phyloP scores from a whole-genome alignment of 2,113 vertebrate genomes.

The Donacobius atricapilla region DNA sequence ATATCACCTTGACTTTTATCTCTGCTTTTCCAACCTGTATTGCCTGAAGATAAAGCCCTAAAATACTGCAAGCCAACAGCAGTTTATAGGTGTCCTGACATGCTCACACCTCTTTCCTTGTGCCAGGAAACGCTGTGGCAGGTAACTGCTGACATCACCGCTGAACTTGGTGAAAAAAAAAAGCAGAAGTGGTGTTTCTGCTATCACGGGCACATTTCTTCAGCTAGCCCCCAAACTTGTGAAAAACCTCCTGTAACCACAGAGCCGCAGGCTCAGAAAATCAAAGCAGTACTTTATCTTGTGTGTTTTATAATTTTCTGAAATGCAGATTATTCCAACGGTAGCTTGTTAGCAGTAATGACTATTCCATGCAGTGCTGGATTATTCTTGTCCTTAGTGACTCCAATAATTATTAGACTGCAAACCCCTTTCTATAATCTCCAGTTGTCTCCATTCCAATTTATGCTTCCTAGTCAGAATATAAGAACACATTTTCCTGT shows the following conservation, averaged over 20 bases:
- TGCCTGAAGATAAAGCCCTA: neutral
- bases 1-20: neutral
- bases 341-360: neutral
- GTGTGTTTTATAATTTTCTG: neutral
- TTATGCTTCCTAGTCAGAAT: neutral
- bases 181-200: neutral
- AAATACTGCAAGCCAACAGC: neutral
- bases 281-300: neutral
- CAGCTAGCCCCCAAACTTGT: neutral
- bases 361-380: neutral
- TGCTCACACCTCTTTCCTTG: neutral
- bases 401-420: neutral
- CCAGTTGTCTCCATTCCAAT: neutral
- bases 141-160: fast-evolving
- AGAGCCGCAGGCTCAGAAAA: neutral
- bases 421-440: neutral
- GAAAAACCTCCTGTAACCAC: neutral
- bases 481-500: neutral
- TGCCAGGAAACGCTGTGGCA: neutral
- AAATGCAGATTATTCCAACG: neutral
- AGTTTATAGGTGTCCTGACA: neutral
- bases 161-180: neutral
- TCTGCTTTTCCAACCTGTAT: neutral
- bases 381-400: neutral
- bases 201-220: neutral